Conservation (phyloP, 2,797 vertebrate genomes). For the Pangasius krempfi region DNA sequence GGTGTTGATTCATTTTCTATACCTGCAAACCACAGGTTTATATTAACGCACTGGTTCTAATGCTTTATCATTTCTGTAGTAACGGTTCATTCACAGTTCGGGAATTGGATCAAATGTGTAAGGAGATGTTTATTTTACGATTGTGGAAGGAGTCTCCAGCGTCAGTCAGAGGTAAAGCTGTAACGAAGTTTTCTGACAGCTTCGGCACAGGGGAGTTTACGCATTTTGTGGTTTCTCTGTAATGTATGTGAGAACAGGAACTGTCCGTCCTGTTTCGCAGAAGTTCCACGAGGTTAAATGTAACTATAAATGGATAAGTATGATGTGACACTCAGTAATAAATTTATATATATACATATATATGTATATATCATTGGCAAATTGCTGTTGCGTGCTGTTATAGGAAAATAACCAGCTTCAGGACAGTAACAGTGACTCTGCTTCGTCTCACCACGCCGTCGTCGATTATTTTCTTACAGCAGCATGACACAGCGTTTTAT, state of each 20-base stretch:
- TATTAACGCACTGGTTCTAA: accelerated
- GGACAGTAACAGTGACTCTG: neutral
- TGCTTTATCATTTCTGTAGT: neutral
- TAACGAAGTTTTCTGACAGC: neutral
- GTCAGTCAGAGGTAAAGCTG: neutral
- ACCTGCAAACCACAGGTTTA: neutral
- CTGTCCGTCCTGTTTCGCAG: neutral
- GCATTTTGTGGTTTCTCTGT: neutral
- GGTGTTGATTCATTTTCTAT: neutral
- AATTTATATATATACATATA: too few relatives aligned
- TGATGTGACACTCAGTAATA: neutral
- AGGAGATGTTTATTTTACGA: neutral
- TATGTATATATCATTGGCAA: too few relatives aligned
- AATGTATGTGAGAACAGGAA: neutral
- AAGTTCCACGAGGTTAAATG: neutral
- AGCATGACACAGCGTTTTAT: too few relatives aligned
- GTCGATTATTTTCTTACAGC: neutral
- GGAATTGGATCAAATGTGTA: neutral
- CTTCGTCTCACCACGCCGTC: neutral
- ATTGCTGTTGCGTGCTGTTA: neutral
- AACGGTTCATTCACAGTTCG: neutral
- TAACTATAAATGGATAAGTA: neutral
- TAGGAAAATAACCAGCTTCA: neutral
- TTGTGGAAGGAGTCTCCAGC: neutral
- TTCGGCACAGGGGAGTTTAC: too few relatives aligned